A percentile compares a stretch with the other conserved stretches of the same genome.
phyloP scores from a whole-genome alignment of 2,888 invertebrate genomes.

The Platycheirus rosarum region DNA sequence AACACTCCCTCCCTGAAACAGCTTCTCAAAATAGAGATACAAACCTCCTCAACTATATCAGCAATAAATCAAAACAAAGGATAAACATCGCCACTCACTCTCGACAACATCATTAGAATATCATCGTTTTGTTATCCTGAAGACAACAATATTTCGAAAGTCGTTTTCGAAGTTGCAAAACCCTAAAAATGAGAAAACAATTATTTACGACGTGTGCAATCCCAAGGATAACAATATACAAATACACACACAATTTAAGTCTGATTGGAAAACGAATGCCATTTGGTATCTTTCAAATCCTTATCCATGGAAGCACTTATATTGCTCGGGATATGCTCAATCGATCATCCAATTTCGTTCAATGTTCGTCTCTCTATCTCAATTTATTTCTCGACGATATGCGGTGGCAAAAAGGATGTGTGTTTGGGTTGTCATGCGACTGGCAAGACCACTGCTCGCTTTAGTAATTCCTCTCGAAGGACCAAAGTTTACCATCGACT shows the following conservation, averaged over 20 bases:
- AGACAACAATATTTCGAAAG: conserved; percentile 17
- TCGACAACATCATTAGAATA: conserved; percentile 49
- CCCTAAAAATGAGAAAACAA: neutral
- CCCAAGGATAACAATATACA: conserved; percentile 38
- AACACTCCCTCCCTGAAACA: neutral
- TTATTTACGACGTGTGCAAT: conserved; percentile 47
- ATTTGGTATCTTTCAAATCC: conserved; percentile 35
- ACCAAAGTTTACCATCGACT: conserved; percentile 48
- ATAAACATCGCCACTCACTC: neutral
- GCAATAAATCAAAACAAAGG: conserved; percentile 46
- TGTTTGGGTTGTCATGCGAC: no score
- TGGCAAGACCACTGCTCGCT: conserved; percentile 26
- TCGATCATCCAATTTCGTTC: conserved; percentile 59
- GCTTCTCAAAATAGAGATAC: conserved; percentile 5
- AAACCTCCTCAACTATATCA: conserved; percentile 19
- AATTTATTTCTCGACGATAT: conserved; percentile 31
- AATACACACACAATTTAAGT: conserved; percentile 26
- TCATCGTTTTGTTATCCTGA: conserved; percentile 22
- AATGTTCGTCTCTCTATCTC: conserved; percentile 59
- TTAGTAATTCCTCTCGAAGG: conserved; percentile 38
- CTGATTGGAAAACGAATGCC: conserved; percentile 44
- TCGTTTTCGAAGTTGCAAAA: conserved; percentile 2
- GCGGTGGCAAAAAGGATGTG: conserved; percentile 50
- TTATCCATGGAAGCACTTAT: conserved; percentile 38
- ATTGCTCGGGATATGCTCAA: conserved; percentile 33